Conservation (phyloP, 2,797 vertebrate genomes). For the Orestias chungarensis region DNA sequence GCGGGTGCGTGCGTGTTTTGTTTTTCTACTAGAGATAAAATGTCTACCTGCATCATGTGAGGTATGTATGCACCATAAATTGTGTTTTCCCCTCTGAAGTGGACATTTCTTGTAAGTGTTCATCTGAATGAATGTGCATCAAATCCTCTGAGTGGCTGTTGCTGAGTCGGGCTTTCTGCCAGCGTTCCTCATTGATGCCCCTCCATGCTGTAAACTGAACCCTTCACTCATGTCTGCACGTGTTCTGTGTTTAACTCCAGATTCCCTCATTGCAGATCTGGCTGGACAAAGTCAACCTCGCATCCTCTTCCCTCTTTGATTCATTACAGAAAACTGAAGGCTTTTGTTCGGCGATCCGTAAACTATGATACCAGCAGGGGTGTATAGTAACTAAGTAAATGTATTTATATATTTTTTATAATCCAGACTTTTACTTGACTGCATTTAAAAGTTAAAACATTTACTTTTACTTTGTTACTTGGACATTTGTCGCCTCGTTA, state of each 20-base stretch:
- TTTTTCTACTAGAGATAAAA: slow-evolving; percentile 20
- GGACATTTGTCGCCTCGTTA: too few relatives aligned
- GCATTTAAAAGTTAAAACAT: too few relatives aligned
- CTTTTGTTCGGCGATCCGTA: slow-evolving; percentile 39
- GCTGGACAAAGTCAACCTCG: slow-evolving; percentile 49
- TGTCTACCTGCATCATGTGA: slow-evolving; percentile 21
- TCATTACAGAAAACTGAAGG: slow-evolving; percentile 57
- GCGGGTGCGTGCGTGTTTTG: slow-evolving; percentile 28
- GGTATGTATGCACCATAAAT: slow-evolving; percentile 31
- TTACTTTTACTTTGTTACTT: too few relatives aligned
- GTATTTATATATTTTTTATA: too few relatives aligned
- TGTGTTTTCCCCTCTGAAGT: slow-evolving; percentile 27
- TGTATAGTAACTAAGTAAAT: too few relatives aligned
- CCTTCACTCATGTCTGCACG: not conserved
- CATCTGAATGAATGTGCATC: slow-evolving; percentile 9
- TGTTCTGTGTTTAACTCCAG: slow-evolving; percentile 38
- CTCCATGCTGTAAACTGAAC: slow-evolving; percentile 10
- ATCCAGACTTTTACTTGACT: too few relatives aligned
- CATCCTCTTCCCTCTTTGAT: slow-evolving; percentile 46
- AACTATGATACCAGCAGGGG: slow-evolving; percentile 53
- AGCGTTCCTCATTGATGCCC: slow-evolving; percentile 30
- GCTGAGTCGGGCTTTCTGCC: slow-evolving; percentile 34
- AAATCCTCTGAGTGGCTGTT: slow-evolving; percentile 43
- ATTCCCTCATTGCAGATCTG: slow-evolving; percentile 35
- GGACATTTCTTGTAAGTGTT: not conserved